These are phyloP conservation scores for Eurytoma adleriae DNA, from an alignment of 2,888 invertebrate species.

Conservation along the genomic window DNA sequence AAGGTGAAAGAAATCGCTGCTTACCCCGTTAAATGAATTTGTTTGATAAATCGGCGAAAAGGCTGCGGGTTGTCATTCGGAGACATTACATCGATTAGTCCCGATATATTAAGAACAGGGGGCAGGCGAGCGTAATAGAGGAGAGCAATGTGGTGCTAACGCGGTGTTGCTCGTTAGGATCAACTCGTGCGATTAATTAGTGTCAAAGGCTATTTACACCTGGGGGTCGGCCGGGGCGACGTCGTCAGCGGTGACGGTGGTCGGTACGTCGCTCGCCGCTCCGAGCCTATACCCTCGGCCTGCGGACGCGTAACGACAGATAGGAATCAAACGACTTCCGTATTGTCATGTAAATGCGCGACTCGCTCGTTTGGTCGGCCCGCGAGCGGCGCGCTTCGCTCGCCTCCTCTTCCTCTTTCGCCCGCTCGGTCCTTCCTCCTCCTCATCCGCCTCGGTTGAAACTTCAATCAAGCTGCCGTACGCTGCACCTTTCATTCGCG, in stretches of 20 bases:
- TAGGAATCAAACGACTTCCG: constrained; percentile 65
- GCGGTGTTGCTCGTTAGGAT: constrained; percentile 58
- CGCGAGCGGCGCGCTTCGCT: constrained; percentile 6
- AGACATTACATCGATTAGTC: not conserved
- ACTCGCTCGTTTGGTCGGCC: not conserved
- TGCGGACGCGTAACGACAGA: constrained; percentile 40
- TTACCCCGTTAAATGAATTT: too few relatives aligned
- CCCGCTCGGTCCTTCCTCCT: not conserved
- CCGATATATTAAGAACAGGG: not conserved
- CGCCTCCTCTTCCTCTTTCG: not conserved
- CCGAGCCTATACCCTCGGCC: not conserved
- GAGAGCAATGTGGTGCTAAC: not conserved
- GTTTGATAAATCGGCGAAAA: too few relatives aligned
- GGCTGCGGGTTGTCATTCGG: not conserved
- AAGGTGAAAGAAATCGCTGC: too few relatives aligned
- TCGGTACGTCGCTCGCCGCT: not conserved
- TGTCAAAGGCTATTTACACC: constrained; percentile 62
- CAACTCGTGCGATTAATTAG: constrained; percentile 67
- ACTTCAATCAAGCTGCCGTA: constrained; percentile 12
- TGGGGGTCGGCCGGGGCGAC: constrained; percentile 3
- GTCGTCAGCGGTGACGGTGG: too few relatives aligned
- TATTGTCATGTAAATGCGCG: constrained; percentile 65
- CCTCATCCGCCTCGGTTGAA: not conserved
- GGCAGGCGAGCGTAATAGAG: not conserved
- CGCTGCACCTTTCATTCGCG: constrained; percentile 11